A percentile compares a stretch with the other conserved stretches of the same genome.
These are phyloP conservation scores for Syngnathus typhle DNA, from an alignment of 2,113 vertebrate species.

Conservation along the genomic window DNA sequence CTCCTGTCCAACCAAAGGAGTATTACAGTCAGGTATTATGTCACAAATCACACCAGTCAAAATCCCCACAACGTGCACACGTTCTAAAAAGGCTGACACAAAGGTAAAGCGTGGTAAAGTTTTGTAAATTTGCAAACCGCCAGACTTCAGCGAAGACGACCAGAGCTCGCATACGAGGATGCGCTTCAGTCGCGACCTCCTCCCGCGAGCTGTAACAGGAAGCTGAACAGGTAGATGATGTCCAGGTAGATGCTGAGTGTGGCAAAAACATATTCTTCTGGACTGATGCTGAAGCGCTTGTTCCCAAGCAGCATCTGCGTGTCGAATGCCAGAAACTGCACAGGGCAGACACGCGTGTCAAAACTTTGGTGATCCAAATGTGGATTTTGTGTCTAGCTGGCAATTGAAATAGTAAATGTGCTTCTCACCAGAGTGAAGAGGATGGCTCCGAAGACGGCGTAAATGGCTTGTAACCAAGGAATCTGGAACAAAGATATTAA, in stretches of 20 bases:
- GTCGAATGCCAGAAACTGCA: constrained; percentile 89
- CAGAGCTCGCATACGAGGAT: not conserved
- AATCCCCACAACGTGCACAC: not conserved
- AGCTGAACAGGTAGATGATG: constrained; percentile 91
- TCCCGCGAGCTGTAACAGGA: constrained; percentile 84
- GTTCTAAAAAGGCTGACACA: not conserved
- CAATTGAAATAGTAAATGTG: not conserved
- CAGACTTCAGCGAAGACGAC: not conserved
- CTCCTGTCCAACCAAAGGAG: not conserved
- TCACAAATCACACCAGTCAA: not conserved
- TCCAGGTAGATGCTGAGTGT: constrained; percentile 93
- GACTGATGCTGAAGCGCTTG: constrained; percentile 79
- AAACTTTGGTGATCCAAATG: not conserved
- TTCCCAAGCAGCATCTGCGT: constrained; percentile 90
- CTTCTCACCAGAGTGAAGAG: constrained; percentile 88
- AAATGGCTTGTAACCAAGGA: constrained; percentile 86
- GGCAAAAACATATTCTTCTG: constrained; percentile 91
- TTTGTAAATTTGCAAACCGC: not conserved
- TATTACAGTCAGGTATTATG: not conserved
- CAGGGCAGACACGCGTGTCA: not conserved
- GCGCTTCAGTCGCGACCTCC: constrained; percentile 71
- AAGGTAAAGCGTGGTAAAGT: not conserved
- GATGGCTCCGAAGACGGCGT: constrained; percentile 80
- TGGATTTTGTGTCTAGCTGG: not conserved
- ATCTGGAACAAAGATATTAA: constrained; percentile 65